Evolutionary conservation across 2,888 invertebrate genomes (phyloP), one percentile per base, ranked within the genome.

Genomic region (Ceraclea dissimilis): DNA sequence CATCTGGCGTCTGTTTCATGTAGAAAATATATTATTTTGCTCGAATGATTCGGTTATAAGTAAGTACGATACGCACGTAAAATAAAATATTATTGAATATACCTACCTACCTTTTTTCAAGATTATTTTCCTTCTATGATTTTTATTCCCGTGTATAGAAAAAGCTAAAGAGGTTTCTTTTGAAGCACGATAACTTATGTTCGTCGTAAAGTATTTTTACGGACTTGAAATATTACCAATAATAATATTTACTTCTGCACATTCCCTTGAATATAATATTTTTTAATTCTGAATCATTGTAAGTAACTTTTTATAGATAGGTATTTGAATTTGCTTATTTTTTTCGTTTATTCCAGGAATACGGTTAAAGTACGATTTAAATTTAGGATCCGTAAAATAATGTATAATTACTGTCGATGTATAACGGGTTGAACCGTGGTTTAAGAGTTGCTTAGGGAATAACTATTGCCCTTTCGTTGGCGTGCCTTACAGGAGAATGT

Each of bases 361-460:
- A 39, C 13, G 39, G 8, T 39, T 39, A 39, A 39, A 39, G 26
- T 39, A 39, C 39, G 39, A 39, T 39, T 39, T 39, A 39, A 13
- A 39, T 39, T 39, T 56, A 51, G 51, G 52, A 43, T 48, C 21
- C 43, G 20, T 31, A 51, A 39, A 52, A 49, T 56, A 56, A 52
- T 51, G 52, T 52, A 51, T 56, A 56, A 52, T 56, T 56, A 56
- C 48, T 39, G 47, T 51, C 47, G 55, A 47, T 47, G 33, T 49
- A 44, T 54, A 46, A 43, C 34, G 55, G 47, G 47, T 31, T 51
- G 26, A 55, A 55, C 51, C 51, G 26, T 50, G 43, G 55, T 44
- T 50, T 56, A 56, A 56, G 56, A 52, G 51, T 31, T 47, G 56
- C 47, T 56, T 48, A 22, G 56, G 56, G 56, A 56, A 56, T 52